phyloP scores from a whole-genome alignment of 2,113 vertebrate species.

The Sterna hirundo region DNA sequence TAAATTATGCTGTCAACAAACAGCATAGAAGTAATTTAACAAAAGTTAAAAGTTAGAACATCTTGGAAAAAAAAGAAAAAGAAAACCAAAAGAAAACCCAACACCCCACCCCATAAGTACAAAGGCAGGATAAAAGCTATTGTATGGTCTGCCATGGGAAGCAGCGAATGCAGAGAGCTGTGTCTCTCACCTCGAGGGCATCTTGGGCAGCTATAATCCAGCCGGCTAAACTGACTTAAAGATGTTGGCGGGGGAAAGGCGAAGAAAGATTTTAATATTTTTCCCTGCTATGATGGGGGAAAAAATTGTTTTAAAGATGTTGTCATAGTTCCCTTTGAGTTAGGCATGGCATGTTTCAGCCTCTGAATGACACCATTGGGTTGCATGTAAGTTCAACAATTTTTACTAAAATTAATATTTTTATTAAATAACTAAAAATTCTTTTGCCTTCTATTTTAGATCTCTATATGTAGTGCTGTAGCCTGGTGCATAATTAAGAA shows the following conservation, averaged over 20 bases:
- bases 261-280: background rate
- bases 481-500: background rate
- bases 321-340: background rate
- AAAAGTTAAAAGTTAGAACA: background rate
- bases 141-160: background rate
- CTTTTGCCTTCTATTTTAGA: background rate
- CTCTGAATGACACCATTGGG: background rate
- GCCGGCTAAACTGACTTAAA: background rate
- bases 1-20: background rate
- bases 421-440: background rate
- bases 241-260: background rate
- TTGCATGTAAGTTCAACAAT: background rate
- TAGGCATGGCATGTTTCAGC: background rate
- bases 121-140: background rate
- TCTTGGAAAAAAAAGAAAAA: background rate
- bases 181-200: background rate
- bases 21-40: background rate
- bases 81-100: background rate
- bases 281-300: too few relatives aligned
- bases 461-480: background rate
- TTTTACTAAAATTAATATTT: background rate
- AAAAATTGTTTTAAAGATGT: background rate
- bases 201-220: background rate
- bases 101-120: accelerated
- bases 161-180: background rate